These are phyloP conservation scores for Sphenopsis melanotis DNA, from an alignment of 2,797 vertebrate species.

Conservation along the genomic window DNA sequence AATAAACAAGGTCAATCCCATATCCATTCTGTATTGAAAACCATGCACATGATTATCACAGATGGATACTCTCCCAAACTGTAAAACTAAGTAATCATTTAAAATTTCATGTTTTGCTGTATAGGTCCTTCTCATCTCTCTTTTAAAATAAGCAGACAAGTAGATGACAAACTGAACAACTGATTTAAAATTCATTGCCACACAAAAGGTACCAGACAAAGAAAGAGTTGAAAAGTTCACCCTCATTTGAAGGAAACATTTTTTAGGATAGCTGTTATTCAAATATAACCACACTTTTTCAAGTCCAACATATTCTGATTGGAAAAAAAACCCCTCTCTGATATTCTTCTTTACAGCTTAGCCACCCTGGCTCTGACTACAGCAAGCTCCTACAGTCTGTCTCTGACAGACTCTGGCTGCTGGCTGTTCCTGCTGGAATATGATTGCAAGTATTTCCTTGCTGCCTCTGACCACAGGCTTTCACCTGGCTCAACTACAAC, in stretches of 20 bases:
- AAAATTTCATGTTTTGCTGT: neutral
- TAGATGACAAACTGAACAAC: neutral
- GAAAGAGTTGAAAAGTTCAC: neutral
- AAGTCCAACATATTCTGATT: neutral
- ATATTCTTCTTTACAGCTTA: neutral
- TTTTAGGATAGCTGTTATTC: neutral
- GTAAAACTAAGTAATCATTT: neutral
- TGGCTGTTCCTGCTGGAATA: neutral
- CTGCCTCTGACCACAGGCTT: neutral
- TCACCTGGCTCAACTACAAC: neutral
- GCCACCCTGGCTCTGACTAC: neutral
- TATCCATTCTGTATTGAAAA: neutral
- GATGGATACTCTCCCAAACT: neutral
- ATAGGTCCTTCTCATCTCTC: neutral
- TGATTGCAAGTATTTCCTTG: neutral
- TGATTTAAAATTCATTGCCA: neutral
- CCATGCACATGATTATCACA: neutral
- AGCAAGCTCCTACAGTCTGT: neutral
- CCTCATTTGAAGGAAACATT: neutral
- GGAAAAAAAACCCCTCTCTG: neutral
- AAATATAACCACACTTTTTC: neutral
- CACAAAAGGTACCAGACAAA: neutral
- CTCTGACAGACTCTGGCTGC: too few relatives aligned
- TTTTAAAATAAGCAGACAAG: neutral
- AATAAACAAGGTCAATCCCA: neutral